Base-by-base conservation (phyloP, 2,113 vertebrate genomes). In the Tupaia chinensis region DNA sequence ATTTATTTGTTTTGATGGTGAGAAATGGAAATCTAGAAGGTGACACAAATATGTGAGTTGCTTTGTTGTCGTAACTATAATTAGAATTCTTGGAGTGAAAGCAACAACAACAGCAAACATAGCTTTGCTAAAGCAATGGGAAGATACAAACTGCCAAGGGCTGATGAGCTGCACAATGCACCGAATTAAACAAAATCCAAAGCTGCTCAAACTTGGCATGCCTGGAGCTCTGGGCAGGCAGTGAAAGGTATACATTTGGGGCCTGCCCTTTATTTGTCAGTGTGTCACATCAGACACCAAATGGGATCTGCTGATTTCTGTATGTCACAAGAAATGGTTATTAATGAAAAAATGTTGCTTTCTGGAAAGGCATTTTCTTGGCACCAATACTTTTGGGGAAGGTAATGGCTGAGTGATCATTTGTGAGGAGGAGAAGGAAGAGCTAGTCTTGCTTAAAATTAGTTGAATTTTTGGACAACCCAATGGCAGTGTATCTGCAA, bases 1-100 rank as follows among this genome's bases (percentile, higher is more conserved):
- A 87, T 96, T 97, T 73, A 87, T 96, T 98, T 84, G 74, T 97
- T 98, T 97, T 95, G 93, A 92, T 80, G 65, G 72, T 92, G 94
- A 97, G 95, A 97, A 98, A 95, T 91, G 82, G 53, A 96, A 95
- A 95, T 96, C 15, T 54, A 89, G 73, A 34, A 95, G 54, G 68
- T 82, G 95, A 88, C 5, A 83, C n/a, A 84, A 80, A 78, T 94
- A 63, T 61, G 54, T 34, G 74, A 87, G 74, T 85, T 94, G 44
- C 68, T 97, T 92, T 87, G 87, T 90, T 97, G 91, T 69, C 68
- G 2, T 29, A 92, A 65, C 8, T 23, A 27, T 74, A 68, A 77
- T 96, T 54, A 92, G 70, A 86, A 94, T 91, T 86, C 73, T 78
- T 77, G 77, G 12, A 93, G 73, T 22, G 81, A 89, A 86, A 54